phyloP scores from a whole-genome alignment of 2,888 invertebrate genomes.

The Pandemis cinnamomeana region DNA sequence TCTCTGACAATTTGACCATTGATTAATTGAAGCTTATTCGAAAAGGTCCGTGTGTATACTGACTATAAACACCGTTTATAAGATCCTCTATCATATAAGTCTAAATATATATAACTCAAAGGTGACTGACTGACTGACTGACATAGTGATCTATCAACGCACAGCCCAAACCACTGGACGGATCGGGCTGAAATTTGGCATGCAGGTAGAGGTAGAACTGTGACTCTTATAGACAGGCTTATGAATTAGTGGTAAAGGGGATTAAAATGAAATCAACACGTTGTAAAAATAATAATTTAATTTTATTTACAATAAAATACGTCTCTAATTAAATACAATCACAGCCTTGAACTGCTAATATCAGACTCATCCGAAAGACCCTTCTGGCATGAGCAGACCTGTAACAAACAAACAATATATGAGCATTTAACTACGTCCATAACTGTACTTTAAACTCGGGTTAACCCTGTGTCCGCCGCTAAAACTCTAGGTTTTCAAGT shows the following conservation, averaged over 20 bases:
- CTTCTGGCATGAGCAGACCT: conserved; percentile 80
- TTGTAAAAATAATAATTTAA: conserved; percentile 24
- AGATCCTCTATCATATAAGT: too few relatives aligned
- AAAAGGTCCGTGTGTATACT: not conserved
- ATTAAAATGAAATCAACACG: conserved; percentile 25
- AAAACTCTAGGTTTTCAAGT: too few relatives aligned
- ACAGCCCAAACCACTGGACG: too few relatives aligned
- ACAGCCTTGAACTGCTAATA: conserved; percentile 19
- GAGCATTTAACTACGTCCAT: not conserved
- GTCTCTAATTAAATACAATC: conserved; percentile 11
- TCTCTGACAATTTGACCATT: not conserved
- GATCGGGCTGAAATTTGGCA: too few relatives aligned
- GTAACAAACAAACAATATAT: conserved; percentile 50
- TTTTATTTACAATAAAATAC: conserved; percentile 19
- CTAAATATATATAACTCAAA: too few relatives aligned
- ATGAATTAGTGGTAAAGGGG: too few relatives aligned
- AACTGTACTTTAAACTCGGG: not conserved
- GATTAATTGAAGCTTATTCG: not conserved
- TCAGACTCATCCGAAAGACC: conserved; percentile 61
- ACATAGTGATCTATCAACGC: too few relatives aligned
- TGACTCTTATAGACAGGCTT: too few relatives aligned
- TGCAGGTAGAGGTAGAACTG: too few relatives aligned
- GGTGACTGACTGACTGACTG: too few relatives aligned
- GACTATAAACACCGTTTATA: too few relatives aligned
- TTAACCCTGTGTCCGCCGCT: not conserved